Conservation (phyloP, 2,888 invertebrate genomes). For the Synanthedon formicaeformis region DNA sequence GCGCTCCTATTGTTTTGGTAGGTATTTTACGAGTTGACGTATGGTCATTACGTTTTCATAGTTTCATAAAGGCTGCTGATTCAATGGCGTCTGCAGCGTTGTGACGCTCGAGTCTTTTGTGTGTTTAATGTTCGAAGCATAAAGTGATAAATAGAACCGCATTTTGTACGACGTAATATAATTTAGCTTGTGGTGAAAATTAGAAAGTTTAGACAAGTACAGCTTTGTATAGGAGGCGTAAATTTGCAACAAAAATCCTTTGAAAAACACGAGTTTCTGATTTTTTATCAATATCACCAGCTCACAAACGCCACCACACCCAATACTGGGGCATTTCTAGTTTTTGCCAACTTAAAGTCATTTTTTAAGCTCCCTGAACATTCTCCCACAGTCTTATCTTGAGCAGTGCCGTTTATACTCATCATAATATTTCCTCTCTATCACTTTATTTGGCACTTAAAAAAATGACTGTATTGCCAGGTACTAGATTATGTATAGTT, state of each 20-base stretch:
- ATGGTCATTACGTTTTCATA: conserved; percentile 70
- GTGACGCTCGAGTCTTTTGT: conserved; percentile 31
- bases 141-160: conserved; percentile 44
- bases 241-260: not conserved
- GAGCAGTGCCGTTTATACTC: too few species aligned
- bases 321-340: too few species aligned
- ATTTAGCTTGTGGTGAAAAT: conserved; percentile 16
- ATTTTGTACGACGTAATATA: conserved; percentile 5
- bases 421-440: too few species aligned
- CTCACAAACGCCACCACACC: too few species aligned
- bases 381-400: too few species aligned
- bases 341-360: too few species aligned
- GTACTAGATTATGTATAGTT: too few species aligned
- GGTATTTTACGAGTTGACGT: conserved; percentile 66
- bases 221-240: not conserved
- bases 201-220: not conserved
- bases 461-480: too few species aligned
- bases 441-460: too few species aligned
- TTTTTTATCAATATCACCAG: too few species aligned
- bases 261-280: too few species aligned
- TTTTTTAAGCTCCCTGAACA: too few species aligned
- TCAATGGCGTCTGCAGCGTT: conserved; percentile 35
- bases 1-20: conserved; percentile 63
- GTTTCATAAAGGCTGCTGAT: conserved; percentile 59
- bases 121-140: conserved; percentile 52